phyloP scores from a whole-genome alignment of 2,797 vertebrate species.

The Aulostomus chinensis region DNA sequence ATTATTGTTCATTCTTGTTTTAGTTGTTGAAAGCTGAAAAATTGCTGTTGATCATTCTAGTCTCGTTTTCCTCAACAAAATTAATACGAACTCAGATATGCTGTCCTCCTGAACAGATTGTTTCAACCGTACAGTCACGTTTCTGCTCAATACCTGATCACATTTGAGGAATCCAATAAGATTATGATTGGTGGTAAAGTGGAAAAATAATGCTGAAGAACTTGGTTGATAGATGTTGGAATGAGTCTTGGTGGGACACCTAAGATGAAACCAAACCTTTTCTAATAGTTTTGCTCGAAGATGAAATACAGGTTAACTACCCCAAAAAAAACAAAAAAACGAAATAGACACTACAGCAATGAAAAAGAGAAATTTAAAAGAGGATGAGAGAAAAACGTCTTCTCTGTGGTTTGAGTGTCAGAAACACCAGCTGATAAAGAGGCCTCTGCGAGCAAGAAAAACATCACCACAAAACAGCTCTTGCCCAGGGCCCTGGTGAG shows the following conservation, averaged over 20 bases:
- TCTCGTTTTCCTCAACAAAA: no score
- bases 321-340: slow-evolving; percentile 5
- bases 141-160: slow-evolving; percentile 20
- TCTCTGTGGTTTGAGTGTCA: slow-evolving; percentile 52
- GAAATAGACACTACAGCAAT: slow-evolving; percentile 9
- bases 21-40: no score
- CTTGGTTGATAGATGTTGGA: no score
- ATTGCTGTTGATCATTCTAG: no score
- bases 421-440: slow-evolving; percentile 59
- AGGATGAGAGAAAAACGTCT: slow-evolving; percentile 20
- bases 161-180: slow-evolving; percentile 25
- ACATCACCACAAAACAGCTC: slow-evolving; percentile 64
- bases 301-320: slow-evolving; percentile 22
- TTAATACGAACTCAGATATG: no score
- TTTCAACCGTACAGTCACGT: no score
- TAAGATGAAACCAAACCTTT: slow-evolving; percentile 34
- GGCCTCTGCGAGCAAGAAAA: slow-evolving; percentile 52
- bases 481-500: slow-evolving; percentile 56
- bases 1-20: no score
- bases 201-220: slow-evolving; percentile 3
- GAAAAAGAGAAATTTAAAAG: slow-evolving; percentile 30
- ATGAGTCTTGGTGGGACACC: slow-evolving; percentile 37
- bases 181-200: slow-evolving; percentile 19
- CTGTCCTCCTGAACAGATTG: no score
- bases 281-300: slow-evolving; percentile 16